A percentile compares a stretch with the other conserved stretches of the same genome.
Evolutionary conservation across 2,797 vertebrate genomes (phyloP).

Genomic region (Acanthis flammea): DNA sequence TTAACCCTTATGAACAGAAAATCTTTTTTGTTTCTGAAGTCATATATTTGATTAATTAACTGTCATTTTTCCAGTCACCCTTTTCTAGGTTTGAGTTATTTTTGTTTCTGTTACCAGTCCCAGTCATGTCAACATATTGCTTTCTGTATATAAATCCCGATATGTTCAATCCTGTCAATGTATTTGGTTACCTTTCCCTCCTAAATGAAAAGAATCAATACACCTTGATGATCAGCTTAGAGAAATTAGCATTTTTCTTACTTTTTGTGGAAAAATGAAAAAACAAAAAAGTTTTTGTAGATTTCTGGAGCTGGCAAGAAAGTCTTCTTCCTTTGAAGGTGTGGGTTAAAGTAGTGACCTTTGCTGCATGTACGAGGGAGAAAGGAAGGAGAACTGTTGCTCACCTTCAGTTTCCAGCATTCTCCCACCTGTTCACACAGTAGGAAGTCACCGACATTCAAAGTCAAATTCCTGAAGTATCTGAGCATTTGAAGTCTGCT

Average conservation of each 20-base stretch:
- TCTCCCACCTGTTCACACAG: constrained; percentile 27
- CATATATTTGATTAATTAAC: not conserved
- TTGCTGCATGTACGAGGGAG: not conserved
- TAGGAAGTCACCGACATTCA: constrained; percentile 7
- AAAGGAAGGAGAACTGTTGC: constrained; percentile 45
- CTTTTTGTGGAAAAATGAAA: not conserved
- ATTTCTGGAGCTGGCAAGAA: not conserved
- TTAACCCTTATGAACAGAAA: not conserved
- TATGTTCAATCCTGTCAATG: not conserved
- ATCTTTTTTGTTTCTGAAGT: not conserved
- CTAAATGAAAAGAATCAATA: not conserved
- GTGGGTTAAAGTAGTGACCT: not conserved
- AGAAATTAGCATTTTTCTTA: not conserved
- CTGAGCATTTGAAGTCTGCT: not conserved
- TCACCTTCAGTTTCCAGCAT: constrained; percentile 35
- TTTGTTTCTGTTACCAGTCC: not conserved
- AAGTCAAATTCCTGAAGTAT: constrained; percentile 38
- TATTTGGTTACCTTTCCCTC: not conserved
- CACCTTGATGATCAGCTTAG: not conserved
- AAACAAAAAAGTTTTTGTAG: not conserved
- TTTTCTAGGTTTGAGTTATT: not conserved
- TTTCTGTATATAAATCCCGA: not conserved
- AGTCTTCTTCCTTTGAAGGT: not conserved
- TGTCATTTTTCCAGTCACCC: not conserved
- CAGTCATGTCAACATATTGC: not conserved